phyloP scores from a whole-genome alignment of 2,113 vertebrate genomes.

The Cervus canadensis region DNA sequence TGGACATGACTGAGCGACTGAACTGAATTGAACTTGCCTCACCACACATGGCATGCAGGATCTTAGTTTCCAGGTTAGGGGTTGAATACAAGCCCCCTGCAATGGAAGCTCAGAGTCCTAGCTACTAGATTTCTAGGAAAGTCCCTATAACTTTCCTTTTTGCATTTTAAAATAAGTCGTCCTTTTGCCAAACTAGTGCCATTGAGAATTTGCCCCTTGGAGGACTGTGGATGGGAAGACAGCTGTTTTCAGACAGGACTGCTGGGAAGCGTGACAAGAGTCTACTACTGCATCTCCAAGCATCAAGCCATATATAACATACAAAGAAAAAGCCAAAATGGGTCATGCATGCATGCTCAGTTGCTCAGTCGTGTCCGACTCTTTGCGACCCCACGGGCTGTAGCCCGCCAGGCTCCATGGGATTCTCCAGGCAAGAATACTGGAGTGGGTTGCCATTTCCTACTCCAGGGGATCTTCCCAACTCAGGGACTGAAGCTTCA shows the following conservation, averaged over 20 bases:
- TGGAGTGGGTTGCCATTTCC: not conserved
- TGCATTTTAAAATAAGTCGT: not conserved
- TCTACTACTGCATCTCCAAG: not conserved
- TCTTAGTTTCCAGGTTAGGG: not conserved
- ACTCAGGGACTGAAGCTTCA: not conserved
- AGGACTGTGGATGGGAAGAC: not conserved
- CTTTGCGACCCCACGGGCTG: too few relatives aligned
- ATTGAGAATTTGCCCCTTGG: not conserved
- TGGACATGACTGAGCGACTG: accelerated
- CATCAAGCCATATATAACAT: not conserved
- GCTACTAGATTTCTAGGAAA: not conserved
- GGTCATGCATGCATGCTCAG: not conserved
- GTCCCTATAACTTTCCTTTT: not conserved
- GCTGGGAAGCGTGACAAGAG: not conserved
- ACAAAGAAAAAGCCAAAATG: not conserved
- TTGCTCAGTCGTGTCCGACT: too few relatives aligned
- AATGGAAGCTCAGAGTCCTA: not conserved
- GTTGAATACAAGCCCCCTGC: not conserved
- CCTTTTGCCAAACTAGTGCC: not conserved
- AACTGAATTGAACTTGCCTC: not conserved
- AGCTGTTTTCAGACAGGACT: not conserved
- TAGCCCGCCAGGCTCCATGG: not conserved
- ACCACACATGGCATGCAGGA: not conserved
- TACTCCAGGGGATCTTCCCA: not conserved
- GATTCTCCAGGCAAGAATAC: not conserved